Evolutionary conservation across 2,888 invertebrate genomes (phyloP).

Genomic region (Acleris literana): DNA sequence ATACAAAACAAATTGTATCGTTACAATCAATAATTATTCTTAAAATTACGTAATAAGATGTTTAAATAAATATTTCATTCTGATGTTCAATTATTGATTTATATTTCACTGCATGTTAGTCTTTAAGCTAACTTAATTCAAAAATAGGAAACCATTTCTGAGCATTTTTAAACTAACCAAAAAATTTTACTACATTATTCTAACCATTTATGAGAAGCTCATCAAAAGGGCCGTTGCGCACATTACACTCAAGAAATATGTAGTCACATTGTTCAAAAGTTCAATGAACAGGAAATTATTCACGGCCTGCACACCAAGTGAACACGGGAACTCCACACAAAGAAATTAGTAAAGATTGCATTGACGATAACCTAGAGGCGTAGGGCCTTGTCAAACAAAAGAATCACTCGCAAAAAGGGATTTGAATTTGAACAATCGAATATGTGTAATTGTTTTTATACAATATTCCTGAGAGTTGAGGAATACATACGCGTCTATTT

Average conservation of each 20-base stretch:
- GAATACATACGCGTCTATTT: slow-evolving; percentile 38
- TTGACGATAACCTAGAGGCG: slow-evolving; percentile 19
- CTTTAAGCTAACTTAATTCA: slow-evolving; percentile 42
- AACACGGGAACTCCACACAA: slow-evolving; percentile 24
- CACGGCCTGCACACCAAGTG: slow-evolving; percentile 9
- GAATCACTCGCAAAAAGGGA: not conserved
- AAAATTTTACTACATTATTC: slow-evolving; percentile 35
- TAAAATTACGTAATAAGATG: no score
- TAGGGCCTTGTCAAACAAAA: not conserved
- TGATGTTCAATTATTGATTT: no score
- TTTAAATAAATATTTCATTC: no score
- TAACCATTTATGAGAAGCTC: slow-evolving; percentile 5
- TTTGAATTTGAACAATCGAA: no score
- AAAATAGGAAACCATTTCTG: slow-evolving; percentile 66
- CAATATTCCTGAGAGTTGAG: slow-evolving; percentile 18
- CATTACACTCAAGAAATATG: slow-evolving; percentile 3
- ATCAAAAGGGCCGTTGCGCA: slow-evolving; percentile 3
- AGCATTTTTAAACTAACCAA: slow-evolving; percentile 53
- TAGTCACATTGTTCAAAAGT: slow-evolving; percentile 32
- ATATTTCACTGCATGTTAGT: slow-evolving; percentile 14
- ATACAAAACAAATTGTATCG: slow-evolving; percentile 15
- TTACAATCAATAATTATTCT: no score
- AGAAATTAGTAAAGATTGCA: slow-evolving; percentile 32
- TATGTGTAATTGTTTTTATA: slow-evolving; percentile 11
- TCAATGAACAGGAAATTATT: slow-evolving; percentile 28